Percentiles rank a stretch among this genome's conserved stretches.
Conservation (phyloP, 2,888 invertebrate genomes). For the Drosophila algonquin region DNA sequence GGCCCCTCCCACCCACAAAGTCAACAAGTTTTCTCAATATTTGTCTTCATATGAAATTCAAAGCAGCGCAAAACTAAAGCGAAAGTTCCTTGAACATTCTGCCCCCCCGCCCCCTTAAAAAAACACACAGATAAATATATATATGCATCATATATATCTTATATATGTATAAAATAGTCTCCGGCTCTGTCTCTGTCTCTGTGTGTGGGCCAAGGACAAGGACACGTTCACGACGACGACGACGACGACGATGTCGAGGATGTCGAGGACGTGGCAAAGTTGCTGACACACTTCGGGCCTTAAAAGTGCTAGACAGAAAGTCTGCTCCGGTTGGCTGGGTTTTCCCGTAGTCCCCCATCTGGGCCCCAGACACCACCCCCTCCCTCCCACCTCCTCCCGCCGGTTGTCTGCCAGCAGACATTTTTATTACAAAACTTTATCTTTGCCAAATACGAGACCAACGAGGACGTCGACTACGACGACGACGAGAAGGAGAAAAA, state of each 20-base stretch:
- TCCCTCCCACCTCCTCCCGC: neutral
- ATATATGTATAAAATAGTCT: conserved; percentile 24
- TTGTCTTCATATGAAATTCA: conserved; percentile 58
- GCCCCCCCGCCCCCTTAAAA: neutral
- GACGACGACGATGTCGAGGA: conserved; percentile 42
- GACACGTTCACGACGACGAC: conserved; percentile 75
- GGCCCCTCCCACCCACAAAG: neutral
- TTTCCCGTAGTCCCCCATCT: conserved; percentile 19
- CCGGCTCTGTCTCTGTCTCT: conserved; percentile 45
- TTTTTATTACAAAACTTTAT: conserved; percentile 80
- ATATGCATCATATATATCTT: conserved; percentile 41
- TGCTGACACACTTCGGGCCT: conserved; percentile 77
- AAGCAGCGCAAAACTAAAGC: conserved; percentile 71
- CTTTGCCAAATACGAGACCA: conserved; percentile 76
- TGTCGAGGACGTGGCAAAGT: conserved; percentile 74
- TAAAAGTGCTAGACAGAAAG: conserved; percentile 74
- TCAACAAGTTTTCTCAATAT: conserved; percentile 55
- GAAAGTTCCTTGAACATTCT: conserved; percentile 54
- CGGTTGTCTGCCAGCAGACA: conserved; percentile 72
- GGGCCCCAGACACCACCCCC: conserved; percentile 2
- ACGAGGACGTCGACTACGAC: conserved; percentile 46
- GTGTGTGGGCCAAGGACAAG: conserved; percentile 77
- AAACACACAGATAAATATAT: conserved; percentile 51
- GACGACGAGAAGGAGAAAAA: conserved; percentile 50
- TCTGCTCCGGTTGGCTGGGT: conserved; percentile 62